Evolutionary conservation across 2,888 invertebrate genomes (phyloP).

Genomic region (Gari tellinella): DNA sequence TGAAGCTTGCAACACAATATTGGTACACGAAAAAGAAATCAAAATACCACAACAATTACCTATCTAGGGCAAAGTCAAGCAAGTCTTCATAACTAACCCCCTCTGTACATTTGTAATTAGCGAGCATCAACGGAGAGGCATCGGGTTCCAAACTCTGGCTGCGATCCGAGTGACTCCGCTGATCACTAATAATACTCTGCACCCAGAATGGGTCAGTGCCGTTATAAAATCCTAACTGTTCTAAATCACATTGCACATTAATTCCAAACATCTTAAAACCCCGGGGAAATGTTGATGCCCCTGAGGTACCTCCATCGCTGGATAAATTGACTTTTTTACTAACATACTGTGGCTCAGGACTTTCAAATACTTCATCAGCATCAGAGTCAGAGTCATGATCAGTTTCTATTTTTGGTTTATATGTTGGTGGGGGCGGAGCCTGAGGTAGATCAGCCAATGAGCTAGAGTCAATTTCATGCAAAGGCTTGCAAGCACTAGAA

Average conservation of each 20-base stretch:
- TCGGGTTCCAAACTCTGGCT: constrained; percentile 84
- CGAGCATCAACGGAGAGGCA: constrained; percentile 80
- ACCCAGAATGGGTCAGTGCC: constrained; percentile 80
- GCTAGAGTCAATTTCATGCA: constrained; percentile 61
- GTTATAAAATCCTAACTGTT: constrained; percentile 79
- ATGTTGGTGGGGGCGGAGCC: constrained; percentile 66
- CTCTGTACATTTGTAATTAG: constrained; percentile 87
- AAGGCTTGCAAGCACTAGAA: constrained; percentile 34
- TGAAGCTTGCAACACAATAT: too few relatives aligned
- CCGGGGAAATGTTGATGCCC: constrained; percentile 69
- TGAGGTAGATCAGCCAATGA: constrained; percentile 66
- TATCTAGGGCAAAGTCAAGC: constrained; percentile 93
- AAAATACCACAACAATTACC: constrained; percentile 74
- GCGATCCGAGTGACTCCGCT: constrained; percentile 61
- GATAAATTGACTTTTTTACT: constrained; percentile 45
- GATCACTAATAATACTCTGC: constrained; percentile 68
- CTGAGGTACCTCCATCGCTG: constrained; percentile 57
- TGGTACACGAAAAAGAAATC: constrained; percentile 38
- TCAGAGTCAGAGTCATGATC: constrained; percentile 40
- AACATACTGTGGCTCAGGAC: constrained; percentile 32
- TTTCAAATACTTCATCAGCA: constrained; percentile 68
- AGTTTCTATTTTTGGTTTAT: constrained; percentile 38
- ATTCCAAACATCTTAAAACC: constrained; percentile 70
- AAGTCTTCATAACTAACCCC: constrained; percentile 95
- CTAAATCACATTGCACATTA: constrained; percentile 74